Conservation (phyloP, 2,888 invertebrate species). For the Eristalinus sepulchralis region DNA sequence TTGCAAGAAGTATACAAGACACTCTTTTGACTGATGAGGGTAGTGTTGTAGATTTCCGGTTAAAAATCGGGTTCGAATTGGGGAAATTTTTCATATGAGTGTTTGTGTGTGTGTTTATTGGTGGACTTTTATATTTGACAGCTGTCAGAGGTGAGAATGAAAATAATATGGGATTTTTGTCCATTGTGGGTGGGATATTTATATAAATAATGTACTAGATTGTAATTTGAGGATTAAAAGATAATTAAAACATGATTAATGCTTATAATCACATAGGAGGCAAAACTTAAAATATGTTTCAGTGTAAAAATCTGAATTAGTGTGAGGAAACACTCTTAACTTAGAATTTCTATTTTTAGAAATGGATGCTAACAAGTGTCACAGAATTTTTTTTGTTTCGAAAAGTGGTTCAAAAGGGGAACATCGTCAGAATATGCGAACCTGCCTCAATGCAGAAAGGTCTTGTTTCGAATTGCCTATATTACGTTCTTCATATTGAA, state of each 20-base stretch:
- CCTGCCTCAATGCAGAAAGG: too few species aligned
- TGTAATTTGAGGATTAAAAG: background rate
- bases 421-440: background rate
- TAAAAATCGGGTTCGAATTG: constrained; percentile 56
- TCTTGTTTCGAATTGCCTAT: too few species aligned
- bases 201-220: background rate
- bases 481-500: too few species aligned
- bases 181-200: background rate
- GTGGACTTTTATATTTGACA: constrained; percentile 4
- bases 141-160: background rate
- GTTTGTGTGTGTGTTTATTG: constrained; percentile 1
- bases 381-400: background rate
- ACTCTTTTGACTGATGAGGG: constrained; percentile 69
- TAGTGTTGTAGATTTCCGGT: constrained; percentile 68
- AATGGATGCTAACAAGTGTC: background rate
- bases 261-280: too few species aligned
- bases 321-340: background rate
- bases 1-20: constrained; percentile 70
- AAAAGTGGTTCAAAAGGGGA: background rate
- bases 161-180: background rate
- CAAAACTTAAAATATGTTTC: too few species aligned
- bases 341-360: background rate
- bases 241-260: background rate
- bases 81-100: constrained; percentile 21
- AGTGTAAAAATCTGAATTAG: background rate